Evolutionary conservation across 2,888 invertebrate species (phyloP).

Genomic region (Alloscopus bannaensis): DNA sequence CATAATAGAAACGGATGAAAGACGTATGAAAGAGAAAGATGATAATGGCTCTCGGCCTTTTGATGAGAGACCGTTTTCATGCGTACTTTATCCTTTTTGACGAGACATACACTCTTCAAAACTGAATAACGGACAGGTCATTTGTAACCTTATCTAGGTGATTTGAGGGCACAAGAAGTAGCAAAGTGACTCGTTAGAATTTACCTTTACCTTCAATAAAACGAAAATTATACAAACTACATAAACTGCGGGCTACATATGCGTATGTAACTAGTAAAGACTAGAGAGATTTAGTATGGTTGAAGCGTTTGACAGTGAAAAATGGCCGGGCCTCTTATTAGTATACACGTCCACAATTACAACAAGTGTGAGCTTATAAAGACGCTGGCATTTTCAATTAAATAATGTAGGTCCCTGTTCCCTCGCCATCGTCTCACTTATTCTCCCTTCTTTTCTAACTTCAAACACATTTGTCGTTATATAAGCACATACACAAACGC

Average conservation of each 20-base stretch:
- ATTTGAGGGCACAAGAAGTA: slow-evolving; percentile 33
- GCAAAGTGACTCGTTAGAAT: slow-evolving; percentile 29
- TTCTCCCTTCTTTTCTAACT: no score
- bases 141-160: slow-evolving; percentile 43
- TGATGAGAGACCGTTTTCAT: slow-evolving; percentile 1
- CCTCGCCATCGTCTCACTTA: no score
- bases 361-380: no score
- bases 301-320: slow-evolving; percentile 45
- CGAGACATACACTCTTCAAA: slow-evolving; percentile 3
- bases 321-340: slow-evolving; percentile 37
- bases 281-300: not conserved
- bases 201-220: slow-evolving; percentile 17
- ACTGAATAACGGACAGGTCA: slow-evolving; percentile 53
- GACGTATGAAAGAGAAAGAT: no score
- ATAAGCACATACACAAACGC: no score
- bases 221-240: not conserved
- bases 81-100: slow-evolving; percentile 4
- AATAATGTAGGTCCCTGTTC: slow-evolving; percentile 35
- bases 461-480: no score
- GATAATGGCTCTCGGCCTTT: no score
- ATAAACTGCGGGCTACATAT: not conserved
- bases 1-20: no score
- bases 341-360: slow-evolving; percentile 37
- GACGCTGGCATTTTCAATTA: slow-evolving; percentile 45
- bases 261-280: not conserved